A percentile compares a stretch with the other conserved stretches of the same genome.
Conservation (phyloP, 2,888 invertebrate genomes). For the Lithosia quadra region DNA sequence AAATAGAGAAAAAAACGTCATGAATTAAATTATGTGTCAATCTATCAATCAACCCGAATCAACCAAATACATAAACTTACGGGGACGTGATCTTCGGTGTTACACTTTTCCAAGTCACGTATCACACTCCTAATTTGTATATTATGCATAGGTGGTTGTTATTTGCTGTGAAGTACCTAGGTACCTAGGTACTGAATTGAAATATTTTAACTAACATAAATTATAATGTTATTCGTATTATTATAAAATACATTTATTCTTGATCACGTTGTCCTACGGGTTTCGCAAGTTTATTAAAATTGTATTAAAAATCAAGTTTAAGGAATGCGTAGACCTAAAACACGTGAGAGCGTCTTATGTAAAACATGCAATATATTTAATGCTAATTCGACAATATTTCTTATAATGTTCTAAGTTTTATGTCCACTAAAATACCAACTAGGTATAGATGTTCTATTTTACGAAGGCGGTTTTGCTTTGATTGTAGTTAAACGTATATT, state of each 20-base stretch:
- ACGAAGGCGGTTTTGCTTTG: too few relatives aligned
- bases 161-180: neutral
- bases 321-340: slow-evolving; percentile 15
- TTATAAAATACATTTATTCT: neutral
- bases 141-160: neutral
- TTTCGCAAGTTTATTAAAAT: slow-evolving; percentile 1
- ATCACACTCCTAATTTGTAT: too few relatives aligned
- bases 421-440: neutral
- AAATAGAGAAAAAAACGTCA: too few relatives aligned
- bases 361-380: neutral
- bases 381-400: neutral
- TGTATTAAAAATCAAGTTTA: slow-evolving; percentile 22
- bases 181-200: too few relatives aligned
- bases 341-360: neutral
- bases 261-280: slow-evolving; percentile 7
- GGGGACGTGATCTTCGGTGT: too few relatives aligned
- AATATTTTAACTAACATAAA: neutral
- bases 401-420: neutral
- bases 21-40: too few relatives aligned
- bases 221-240: neutral
- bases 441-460: too few relatives aligned
- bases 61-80: too few relatives aligned
- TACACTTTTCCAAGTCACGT: too few relatives aligned
- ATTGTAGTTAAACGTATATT: too few relatives aligned
- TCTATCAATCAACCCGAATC: too few relatives aligned